Evolutionary conservation across 2,113 vertebrate species (phyloP), one percentile per base, ranked within the genome.

Genomic region (Spermophilus dauricus): DNA sequence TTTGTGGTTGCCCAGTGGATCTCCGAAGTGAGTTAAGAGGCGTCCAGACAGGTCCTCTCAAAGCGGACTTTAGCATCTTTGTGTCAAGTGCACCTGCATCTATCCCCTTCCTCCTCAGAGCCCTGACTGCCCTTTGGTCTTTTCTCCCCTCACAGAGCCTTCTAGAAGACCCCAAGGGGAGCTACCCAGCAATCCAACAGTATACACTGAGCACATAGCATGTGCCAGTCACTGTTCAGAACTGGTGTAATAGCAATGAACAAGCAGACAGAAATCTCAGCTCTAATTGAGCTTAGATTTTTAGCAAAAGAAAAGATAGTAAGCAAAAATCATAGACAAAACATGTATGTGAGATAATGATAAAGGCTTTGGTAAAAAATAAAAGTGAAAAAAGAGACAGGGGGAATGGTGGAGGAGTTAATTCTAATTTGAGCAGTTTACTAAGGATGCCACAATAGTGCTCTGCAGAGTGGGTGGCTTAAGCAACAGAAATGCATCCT

Each of bases 21-120:
- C 61, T 81, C 90, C 73, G 65, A 88, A 91, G 77, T 81, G 67
- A 88, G 67, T 69, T 72, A n/a, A 88, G 61, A 67, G 42, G 65
- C 20, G 58, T 48, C 16, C 13, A 86, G 61, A 61, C n/a, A 53
- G 18, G 7, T 5, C 14, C 34, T 86, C 75, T 34, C 17, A 37
- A 39, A 82, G 80, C 67, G 53, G 73, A 61, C 82, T 20, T 65
- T 53, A 48, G 75, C 22, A 37, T 58, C 39, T n/a, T 75, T 28
- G 24, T 56, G 78, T 72, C 73, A 81, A 72, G 70, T 4, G 51
- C 51, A 14, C n/a, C 48, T 51, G 39, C 13, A 26, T 91, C 56
- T 76, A 86, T 39, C 84, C 61, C 39, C 12, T 77, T 10, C 42
- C 26, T 78, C 14, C 30, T 58, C 34, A 11, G n/a, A 88, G 22